Evolutionary conservation across 37 sponge, comb jelly and placozoan genomes (phyloP).

Genomic region (Aphrocallistes beatrix): DNA sequence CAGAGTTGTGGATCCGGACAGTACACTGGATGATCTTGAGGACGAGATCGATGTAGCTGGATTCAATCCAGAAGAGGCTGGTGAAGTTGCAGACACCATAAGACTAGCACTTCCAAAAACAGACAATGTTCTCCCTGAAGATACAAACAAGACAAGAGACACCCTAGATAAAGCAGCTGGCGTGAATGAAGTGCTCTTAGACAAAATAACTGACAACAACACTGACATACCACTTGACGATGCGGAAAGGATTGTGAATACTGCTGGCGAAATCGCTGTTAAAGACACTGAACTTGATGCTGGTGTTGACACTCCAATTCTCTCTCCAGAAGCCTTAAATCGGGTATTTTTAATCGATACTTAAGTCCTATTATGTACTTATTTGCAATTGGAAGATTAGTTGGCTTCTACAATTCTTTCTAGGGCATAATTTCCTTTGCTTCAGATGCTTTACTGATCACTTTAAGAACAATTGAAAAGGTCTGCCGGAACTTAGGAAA

Average conservation of each 20-base stretch:
- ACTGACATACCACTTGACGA: neutral
- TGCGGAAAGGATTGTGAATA: neutral
- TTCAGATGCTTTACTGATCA: neutral
- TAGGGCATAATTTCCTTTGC: neutral
- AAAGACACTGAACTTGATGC: neutral
- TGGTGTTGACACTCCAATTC: neutral
- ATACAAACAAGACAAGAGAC: neutral
- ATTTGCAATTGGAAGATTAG: neutral
- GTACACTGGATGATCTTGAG: neutral
- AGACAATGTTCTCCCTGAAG: neutral
- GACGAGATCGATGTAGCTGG: neutral
- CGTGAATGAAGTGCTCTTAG: neutral
- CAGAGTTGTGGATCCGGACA: neutral
- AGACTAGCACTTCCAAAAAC: neutral
- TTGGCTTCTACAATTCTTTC: too few relatives aligned
- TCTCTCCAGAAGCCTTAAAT: neutral
- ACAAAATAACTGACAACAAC: neutral
- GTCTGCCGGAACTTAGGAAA: neutral
- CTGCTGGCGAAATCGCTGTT: neutral
- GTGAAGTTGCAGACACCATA: neutral
- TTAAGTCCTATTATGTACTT: neutral
- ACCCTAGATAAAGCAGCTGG: neutral
- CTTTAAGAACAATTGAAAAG: neutral
- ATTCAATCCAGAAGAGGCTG: neutral
- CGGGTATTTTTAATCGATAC: neutral